Percentiles rank a stretch among this genome's conserved stretches.
Evolutionary conservation across 2,113 vertebrate species (phyloP).

Genomic region (Paramormyrops kingsleyae): DNA sequence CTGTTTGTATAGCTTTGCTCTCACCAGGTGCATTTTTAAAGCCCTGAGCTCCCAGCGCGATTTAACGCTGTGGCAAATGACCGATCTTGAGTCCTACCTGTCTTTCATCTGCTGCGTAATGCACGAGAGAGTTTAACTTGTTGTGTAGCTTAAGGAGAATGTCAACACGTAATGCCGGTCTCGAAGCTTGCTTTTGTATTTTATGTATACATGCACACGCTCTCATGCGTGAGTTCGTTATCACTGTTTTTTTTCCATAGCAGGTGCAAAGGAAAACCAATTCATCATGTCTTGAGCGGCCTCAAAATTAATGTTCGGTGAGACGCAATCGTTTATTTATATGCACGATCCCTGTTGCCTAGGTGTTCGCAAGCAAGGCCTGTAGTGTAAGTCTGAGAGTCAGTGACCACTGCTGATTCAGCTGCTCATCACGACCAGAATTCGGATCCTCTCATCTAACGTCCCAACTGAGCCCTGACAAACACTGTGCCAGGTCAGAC

Average conservation of each 20-base stretch:
- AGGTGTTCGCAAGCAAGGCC: not conserved
- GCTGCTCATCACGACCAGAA: not conserved
- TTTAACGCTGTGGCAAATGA: slow-evolving; percentile 15
- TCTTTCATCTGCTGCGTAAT: slow-evolving; percentile 46
- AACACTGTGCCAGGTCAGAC: not conserved
- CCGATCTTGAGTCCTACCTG: slow-evolving; percentile 35
- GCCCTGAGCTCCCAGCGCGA: slow-evolving; percentile 9
- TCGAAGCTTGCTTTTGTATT: slow-evolving; percentile 50
- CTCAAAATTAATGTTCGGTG: not conserved
- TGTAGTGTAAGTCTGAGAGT: not conserved
- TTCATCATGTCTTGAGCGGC: not conserved
- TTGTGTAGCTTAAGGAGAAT: slow-evolving; percentile 26
- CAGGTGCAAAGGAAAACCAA: slow-evolving; percentile 34
- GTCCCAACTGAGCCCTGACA: not conserved
- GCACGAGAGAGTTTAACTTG: slow-evolving; percentile 52
- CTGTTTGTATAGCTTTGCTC: slow-evolving; percentile 61
- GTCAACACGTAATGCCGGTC: slow-evolving; percentile 55
- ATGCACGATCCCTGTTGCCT: not conserved
- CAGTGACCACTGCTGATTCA: not conserved
- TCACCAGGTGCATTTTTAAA: slow-evolving; percentile 40
- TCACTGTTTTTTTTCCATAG: slow-evolving; percentile 37
- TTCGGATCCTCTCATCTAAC: not conserved
- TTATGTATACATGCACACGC: not conserved
- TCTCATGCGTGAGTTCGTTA: not conserved
- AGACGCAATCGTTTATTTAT: not conserved